A percentile compares a stretch with the other conserved stretches of the same genome.
phyloP scores from a whole-genome alignment of 2,797 vertebrate genomes.

The Melanotaenia pygmaea region DNA sequence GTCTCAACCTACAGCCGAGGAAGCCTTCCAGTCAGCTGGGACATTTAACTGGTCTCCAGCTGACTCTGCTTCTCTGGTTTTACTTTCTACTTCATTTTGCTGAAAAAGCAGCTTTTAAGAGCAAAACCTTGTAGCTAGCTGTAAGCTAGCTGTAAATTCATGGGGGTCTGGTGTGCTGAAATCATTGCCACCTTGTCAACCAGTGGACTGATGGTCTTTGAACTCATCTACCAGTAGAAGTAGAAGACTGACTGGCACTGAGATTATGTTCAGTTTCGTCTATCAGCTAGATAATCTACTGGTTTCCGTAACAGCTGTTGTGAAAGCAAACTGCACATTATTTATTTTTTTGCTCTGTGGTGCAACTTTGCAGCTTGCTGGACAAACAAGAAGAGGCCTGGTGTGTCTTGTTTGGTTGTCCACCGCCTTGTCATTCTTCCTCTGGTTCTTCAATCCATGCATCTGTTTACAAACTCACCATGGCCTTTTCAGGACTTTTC shows the following conservation, averaged over 20 bases:
- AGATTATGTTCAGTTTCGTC: constrained; percentile 36
- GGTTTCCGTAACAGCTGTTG: constrained; percentile 45
- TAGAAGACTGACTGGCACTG: constrained; percentile 9
- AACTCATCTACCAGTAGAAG: constrained; percentile 3
- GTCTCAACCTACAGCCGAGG: constrained; percentile 5
- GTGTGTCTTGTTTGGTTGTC: background rate
- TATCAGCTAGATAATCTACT: constrained; percentile 28
- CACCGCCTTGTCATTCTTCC: constrained; percentile 11
- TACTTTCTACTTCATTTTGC: background rate
- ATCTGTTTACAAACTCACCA: constrained; percentile 15
- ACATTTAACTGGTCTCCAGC: constrained; percentile 21
- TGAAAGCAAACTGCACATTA: constrained; percentile 14
- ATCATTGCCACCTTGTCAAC: constrained; percentile 48
- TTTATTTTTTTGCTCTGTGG: constrained; percentile 32
- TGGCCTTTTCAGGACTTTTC: constrained; percentile 6
- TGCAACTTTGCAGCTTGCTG: constrained; percentile 25
- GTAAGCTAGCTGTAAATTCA: constrained; percentile 25
- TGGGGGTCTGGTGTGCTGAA: constrained; percentile 62
- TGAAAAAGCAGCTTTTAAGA: constrained; percentile 8
- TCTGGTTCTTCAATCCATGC: constrained; percentile 23
- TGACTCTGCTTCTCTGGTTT: constrained; percentile 28
- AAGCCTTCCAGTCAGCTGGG: constrained; percentile 14
- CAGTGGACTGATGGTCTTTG: constrained; percentile 18
- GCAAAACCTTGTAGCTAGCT: constrained; percentile 27
- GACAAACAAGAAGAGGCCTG: constrained; percentile 7